phyloP scores from a whole-genome alignment of 2,113 vertebrate genomes.

The Antechinus flavipes region DNA sequence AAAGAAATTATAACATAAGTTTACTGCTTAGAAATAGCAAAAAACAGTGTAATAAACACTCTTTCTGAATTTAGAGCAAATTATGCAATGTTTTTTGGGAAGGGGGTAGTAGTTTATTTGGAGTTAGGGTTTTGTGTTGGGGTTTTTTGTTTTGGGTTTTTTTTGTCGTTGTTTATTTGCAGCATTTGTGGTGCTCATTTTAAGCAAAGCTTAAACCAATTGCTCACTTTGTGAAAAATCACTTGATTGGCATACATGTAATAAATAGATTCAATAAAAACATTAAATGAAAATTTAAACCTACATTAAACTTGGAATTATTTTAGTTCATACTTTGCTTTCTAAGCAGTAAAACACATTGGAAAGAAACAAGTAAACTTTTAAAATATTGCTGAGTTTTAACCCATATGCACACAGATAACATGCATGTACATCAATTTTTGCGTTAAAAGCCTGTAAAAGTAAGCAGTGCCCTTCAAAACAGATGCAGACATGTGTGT shows the following conservation, averaged over 20 bases:
- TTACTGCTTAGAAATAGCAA: conserved; percentile 56
- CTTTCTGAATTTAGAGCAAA: conserved; percentile 6
- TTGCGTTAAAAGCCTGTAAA: conserved; percentile 65
- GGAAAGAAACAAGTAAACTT: conserved; percentile 55
- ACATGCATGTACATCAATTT: conserved; percentile 65
- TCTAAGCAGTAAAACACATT: conserved; percentile 72
- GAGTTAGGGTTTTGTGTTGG: background rate
- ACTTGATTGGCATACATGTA: conserved; percentile 40
- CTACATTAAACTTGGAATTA: background rate
- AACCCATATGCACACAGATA: conserved; percentile 70
- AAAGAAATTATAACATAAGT: conserved; percentile 22
- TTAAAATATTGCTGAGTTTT: conserved; percentile 36
- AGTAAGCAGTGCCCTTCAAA: conserved; percentile 71
- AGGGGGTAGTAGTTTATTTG: background rate
- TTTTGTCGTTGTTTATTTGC: background rate
- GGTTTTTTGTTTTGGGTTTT: too few relatives aligned
- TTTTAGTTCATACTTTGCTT: conserved; percentile 64
- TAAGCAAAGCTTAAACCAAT: background rate
- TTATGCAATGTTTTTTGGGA: conserved; percentile 56
- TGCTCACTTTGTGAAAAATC: background rate
- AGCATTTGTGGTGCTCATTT: background rate
- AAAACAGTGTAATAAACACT: background rate
- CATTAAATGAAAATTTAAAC: background rate
- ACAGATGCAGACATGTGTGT: conserved; percentile 74
- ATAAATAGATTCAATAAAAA: conserved; percentile 25